These are phyloP conservation scores for Antigone vipio DNA, from an alignment of 2,113 vertebrate species.

Conservation along the genomic window DNA sequence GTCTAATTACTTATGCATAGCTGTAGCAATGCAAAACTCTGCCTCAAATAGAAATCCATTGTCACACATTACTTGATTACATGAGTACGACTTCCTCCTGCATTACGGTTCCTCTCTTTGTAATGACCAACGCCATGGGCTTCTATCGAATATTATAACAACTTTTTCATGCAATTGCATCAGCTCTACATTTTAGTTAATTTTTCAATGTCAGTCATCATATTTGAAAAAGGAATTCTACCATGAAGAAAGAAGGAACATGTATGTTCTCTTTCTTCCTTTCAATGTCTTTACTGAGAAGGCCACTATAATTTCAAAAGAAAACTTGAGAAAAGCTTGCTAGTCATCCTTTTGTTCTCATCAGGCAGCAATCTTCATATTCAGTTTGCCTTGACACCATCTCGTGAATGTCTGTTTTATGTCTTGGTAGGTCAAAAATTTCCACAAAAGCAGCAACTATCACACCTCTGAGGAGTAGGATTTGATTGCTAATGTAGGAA, in stretches of 20 bases:
- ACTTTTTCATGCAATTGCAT: not conserved
- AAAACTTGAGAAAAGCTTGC: not conserved
- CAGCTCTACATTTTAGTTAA: constrained; percentile 1
- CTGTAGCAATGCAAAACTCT: constrained; percentile 31
- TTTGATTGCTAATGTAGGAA: not conserved
- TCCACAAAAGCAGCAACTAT: not conserved
- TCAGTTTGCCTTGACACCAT: not conserved
- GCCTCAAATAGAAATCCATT: constrained; percentile 48
- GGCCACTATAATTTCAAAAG: not conserved
- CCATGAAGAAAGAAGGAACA: not conserved
- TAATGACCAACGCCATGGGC: not conserved
- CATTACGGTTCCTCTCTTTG: not conserved
- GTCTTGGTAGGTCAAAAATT: not conserved
- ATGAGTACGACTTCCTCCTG: not conserved
- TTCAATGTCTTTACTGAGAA: not conserved
- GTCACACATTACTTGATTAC: constrained; percentile 46
- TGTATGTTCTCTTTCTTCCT: not conserved
- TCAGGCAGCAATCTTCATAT: not conserved
- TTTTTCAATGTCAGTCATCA: not conserved
- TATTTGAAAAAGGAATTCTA: not conserved
- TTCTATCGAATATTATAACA: not conserved
- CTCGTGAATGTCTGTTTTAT: not conserved
- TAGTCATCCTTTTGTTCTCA: not conserved
- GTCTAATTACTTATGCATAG: constrained; percentile 55
- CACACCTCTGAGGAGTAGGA: not conserved